phyloP scores from a whole-genome alignment of 2,888 invertebrate genomes.

The Andrena flavipes region DNA sequence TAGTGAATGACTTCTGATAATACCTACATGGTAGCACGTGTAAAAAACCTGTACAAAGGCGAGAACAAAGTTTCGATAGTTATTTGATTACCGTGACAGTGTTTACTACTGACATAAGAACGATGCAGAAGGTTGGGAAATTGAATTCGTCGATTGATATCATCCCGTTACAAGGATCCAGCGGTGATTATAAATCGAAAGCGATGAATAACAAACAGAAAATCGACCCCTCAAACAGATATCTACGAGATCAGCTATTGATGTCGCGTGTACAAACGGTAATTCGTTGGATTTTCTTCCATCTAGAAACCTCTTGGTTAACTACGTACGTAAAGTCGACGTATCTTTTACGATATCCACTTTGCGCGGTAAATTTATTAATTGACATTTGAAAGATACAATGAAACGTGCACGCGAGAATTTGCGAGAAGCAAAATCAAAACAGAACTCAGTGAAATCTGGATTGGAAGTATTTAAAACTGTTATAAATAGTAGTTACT shows the following conservation, averaged over 20 bases:
- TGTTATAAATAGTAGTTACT: neutral
- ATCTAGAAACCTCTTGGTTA: slow-evolving; percentile 2
- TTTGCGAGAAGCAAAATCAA: neutral
- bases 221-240: slow-evolving; percentile 53
- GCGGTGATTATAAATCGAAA: slow-evolving; percentile 74
- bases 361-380: slow-evolving; percentile 30
- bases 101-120: slow-evolving; percentile 36
- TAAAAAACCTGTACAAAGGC: neutral
- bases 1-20: slow-evolving; percentile 32
- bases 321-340: neutral
- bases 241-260: slow-evolving; percentile 84
- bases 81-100: neutral
- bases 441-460: neutral
- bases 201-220: slow-evolving; percentile 67
- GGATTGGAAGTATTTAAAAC: neutral
- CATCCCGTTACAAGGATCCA: slow-evolving; percentile 82
- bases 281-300: slow-evolving; percentile 53
- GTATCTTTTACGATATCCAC: neutral
- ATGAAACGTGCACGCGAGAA: neutral
- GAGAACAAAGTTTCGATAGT: slow-evolving; percentile 10
- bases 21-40: slow-evolving; percentile 35
- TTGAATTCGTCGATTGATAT: slow-evolving; percentile 83
- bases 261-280: slow-evolving; percentile 86
- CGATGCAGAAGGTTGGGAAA: slow-evolving; percentile 80
- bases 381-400: neutral